Conservation (phyloP, 2,888 invertebrate genomes). For the Geophilus truncorum region DNA sequence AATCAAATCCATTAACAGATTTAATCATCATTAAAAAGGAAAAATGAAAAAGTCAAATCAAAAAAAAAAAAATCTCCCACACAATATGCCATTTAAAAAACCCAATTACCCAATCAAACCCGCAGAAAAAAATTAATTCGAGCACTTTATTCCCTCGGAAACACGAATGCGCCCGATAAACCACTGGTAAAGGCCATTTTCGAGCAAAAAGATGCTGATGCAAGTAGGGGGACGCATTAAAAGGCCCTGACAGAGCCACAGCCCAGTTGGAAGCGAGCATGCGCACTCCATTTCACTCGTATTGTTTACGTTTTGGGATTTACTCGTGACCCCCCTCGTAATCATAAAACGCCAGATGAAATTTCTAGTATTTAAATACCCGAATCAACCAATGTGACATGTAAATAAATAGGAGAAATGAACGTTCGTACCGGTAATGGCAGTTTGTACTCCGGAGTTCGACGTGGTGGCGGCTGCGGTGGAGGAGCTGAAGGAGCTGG, state of each 20-base stretch:
- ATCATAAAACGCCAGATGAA: no score
- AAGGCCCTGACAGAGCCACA: conserved; percentile 22
- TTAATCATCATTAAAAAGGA: not conserved
- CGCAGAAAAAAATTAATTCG: not conserved
- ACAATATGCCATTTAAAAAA: not conserved
- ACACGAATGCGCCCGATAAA: not conserved
- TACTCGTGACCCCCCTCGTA: not conserved
- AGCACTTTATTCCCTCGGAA: not conserved
- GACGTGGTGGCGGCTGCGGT: no score
- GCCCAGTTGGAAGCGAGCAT: not conserved
- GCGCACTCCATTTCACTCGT: conserved; percentile 1
- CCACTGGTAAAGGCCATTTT: not conserved
- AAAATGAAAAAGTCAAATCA: not conserved
- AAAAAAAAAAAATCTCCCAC: not conserved
- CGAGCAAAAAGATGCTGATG: not conserved
- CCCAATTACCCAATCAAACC: not conserved
- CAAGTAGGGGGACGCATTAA: conserved; percentile 6
- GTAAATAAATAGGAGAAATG: not conserved
- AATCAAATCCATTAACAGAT: not conserved
- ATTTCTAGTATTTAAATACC: no score
- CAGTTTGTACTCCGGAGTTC: not conserved
- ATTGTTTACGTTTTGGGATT: not conserved
- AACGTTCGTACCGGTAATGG: not conserved
- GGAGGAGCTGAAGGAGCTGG: not conserved
- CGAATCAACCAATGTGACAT: not conserved